Percentiles rank a stretch among this genome's conserved stretches.
Evolutionary conservation across 2,113 vertebrate species (phyloP).

Genomic region (Synchiropus splendidus): DNA sequence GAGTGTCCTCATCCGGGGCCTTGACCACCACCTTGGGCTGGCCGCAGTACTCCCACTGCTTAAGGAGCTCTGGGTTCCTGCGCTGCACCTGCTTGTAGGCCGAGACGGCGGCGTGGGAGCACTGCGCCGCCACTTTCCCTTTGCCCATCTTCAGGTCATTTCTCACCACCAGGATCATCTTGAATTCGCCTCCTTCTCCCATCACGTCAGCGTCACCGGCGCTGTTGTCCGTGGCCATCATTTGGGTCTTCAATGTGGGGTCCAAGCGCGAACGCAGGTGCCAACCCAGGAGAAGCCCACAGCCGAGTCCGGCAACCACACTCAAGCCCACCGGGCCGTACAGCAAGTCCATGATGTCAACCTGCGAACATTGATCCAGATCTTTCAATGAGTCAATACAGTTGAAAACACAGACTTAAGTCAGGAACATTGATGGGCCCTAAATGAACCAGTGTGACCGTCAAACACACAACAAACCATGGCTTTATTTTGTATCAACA

Average conservation of each 20-base stretch:
- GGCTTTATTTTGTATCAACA: no score
- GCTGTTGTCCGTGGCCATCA: background rate
- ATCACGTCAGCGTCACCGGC: slow-evolving; percentile 61
- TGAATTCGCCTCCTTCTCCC: slow-evolving; percentile 85
- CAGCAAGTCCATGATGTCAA: slow-evolving; percentile 68
- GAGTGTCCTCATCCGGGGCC: slow-evolving; percentile 77
- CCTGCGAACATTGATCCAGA: slow-evolving; percentile 15
- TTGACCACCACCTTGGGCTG: slow-evolving; percentile 94
- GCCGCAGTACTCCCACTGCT: slow-evolving; percentile 89
- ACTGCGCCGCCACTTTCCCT: slow-evolving; percentile 91
- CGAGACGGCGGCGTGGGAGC: slow-evolving; percentile 86
- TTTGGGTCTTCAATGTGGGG: slow-evolving; percentile 4
- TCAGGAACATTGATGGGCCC: background rate
- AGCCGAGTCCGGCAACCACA: slow-evolving; percentile 68
- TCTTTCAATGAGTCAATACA: background rate
- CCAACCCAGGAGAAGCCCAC: slow-evolving; percentile 84
- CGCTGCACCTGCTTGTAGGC: slow-evolving; percentile 83
- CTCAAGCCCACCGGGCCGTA: slow-evolving; percentile 57
- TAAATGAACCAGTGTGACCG: no score
- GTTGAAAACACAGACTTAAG: no score
- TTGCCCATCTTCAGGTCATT: slow-evolving; percentile 95
- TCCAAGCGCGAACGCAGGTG: slow-evolving; percentile 59
- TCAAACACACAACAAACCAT: no score
- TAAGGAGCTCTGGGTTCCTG: slow-evolving; percentile 79
- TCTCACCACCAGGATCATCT: slow-evolving; percentile 87